A percentile compares a stretch with the other conserved stretches of the same genome.
Evolutionary conservation across 2,797 vertebrate genomes (phyloP).

Genomic region (Triplophysa yarkandensis): DNA sequence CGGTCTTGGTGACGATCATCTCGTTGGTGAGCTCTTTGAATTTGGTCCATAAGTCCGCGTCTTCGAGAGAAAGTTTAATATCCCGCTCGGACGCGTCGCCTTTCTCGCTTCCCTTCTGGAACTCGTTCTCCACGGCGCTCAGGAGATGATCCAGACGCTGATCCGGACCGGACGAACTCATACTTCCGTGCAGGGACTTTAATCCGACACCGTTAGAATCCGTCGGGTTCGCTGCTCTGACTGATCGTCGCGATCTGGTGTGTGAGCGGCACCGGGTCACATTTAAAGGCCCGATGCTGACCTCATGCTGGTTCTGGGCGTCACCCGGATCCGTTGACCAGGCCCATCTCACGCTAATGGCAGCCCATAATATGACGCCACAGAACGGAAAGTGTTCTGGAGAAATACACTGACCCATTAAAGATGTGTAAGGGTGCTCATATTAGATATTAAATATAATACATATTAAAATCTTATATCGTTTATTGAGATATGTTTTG

Average conservation of each 20-base stretch:
- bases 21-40: slow-evolving; percentile 84
- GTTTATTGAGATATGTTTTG: not conserved
- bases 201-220: slow-evolving; percentile 27
- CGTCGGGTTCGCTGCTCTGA: slow-evolving; percentile 30
- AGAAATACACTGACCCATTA: slow-evolving; percentile 2
- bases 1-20: slow-evolving; percentile 85
- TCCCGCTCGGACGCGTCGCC: slow-evolving; percentile 80
- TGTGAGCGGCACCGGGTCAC: slow-evolving; percentile 39
- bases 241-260: slow-evolving; percentile 52
- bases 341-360: slow-evolving; percentile 47
- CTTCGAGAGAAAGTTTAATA: slow-evolving; percentile 80
- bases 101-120: slow-evolving; percentile 81
- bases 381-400: slow-evolving; percentile 26
- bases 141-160: slow-evolving; percentile 82
- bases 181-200: slow-evolving; percentile 53
- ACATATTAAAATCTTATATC: not conserved
- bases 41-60: slow-evolving; percentile 79
- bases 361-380: slow-evolving; percentile 32
- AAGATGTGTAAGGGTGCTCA: slow-evolving; percentile 1
- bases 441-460: not conserved
- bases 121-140: slow-evolving; percentile 82
- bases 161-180: slow-evolving; percentile 75
- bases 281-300: slow-evolving; percentile 69
- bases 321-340: slow-evolving; percentile 51
- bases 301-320: slow-evolving; percentile 72